phyloP scores from a whole-genome alignment of 2,888 invertebrate species.

The Melieria omissa region DNA sequence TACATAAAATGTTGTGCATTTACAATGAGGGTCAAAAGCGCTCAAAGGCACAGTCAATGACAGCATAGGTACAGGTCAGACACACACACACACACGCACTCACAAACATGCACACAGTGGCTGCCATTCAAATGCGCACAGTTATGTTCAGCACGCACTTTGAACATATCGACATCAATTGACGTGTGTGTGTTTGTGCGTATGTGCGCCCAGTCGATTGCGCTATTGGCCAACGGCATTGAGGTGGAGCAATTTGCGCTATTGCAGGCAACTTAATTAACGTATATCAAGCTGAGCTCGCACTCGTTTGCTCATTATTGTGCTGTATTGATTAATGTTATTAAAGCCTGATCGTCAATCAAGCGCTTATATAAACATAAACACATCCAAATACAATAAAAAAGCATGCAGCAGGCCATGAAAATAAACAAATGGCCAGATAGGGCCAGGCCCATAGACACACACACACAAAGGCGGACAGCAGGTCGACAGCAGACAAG shows the following conservation, averaged over 20 bases:
- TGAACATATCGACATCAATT: conserved; percentile 2
- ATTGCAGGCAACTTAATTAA: conserved; percentile 10
- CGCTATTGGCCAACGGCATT: background rate
- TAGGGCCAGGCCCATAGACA: too few relatives aligned
- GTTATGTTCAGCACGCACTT: background rate
- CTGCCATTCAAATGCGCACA: too few relatives aligned
- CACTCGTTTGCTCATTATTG: background rate
- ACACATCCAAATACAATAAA: too few relatives aligned
- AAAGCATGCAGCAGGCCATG: too few relatives aligned
- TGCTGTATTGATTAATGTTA: conserved; percentile 15
- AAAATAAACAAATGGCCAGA: too few relatives aligned
- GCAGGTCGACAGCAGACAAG: too few relatives aligned
- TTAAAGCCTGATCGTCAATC: conserved; percentile 9
- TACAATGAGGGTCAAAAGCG: too few relatives aligned
- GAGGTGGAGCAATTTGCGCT: background rate
- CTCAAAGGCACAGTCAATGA: too few relatives aligned
- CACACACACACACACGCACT: conserved; percentile 14
- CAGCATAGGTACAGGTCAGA: background rate
- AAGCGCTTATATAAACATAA: background rate
- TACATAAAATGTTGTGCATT: too few relatives aligned
- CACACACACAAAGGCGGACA: too few relatives aligned
- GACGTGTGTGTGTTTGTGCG: conserved; percentile 18
- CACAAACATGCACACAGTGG: conserved; percentile 11
- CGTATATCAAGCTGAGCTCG: background rate
- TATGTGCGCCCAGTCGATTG: conserved; percentile 10